Evolutionary conservation across 2,113 vertebrate species (phyloP), one percentile per base, ranked within the genome.

Genomic region (Eurypyga helias): DNA sequence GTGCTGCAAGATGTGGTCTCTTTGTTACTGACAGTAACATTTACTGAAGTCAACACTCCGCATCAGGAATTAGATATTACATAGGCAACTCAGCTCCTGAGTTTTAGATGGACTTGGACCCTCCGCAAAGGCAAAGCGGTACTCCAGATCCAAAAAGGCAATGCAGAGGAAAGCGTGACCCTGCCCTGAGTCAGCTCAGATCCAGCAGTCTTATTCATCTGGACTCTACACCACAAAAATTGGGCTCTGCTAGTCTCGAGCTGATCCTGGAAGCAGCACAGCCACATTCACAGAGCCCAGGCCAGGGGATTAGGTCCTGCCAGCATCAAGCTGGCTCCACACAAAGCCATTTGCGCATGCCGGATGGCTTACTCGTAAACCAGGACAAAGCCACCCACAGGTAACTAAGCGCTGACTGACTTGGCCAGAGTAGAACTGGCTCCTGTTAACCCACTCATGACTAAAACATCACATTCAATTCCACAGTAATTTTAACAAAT

Each of bases 371-470:
- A 87, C 87, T 91, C 31, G 81, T 65, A 83, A 96, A 93, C 14
- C 78, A 93, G 93, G 93, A 91, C 78, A 84, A 93, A 96, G 87
- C 93, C 93, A 97, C 89, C 89, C 94, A 94, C 81, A 95, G 84
- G 87, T 97, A 96, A 79, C 93, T 67, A 38, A 87, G 41, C 49
- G 73, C 73, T 96, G 95, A 97, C 77, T 90, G 94, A 96, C 41
- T 62, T 72, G 55, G 70, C 85, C 48, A 48, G 87, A 85, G 54
- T 8, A 87, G 61, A 83, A 87, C 58, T 16, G 73, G 89, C 54
- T 94, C 41, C 8, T 9, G 6, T 92, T 92, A 92, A 92, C 61
- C 76, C 88, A 60, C 36, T 93, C 87, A 57, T 84, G 57, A 92
- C 81, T 94, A 79, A 94, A 34, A 73, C 65, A 72, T 6, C 34